phyloP scores from a whole-genome alignment of 2,888 invertebrate genomes.

The Biston betularia region DNA sequence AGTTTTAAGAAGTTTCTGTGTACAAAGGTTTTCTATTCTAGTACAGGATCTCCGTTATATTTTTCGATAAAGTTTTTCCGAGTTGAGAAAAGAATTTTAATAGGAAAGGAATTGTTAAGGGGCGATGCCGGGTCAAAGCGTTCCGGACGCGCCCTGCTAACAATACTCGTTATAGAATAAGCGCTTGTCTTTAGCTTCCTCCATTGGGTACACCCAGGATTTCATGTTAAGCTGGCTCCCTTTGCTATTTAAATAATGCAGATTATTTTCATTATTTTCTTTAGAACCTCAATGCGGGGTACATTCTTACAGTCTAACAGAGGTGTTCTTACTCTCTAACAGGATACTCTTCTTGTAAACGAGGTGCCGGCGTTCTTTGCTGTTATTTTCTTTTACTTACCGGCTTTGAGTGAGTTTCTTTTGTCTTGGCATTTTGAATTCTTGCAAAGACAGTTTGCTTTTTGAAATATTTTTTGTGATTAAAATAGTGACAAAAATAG shows the following conservation, averaged over 20 bases:
- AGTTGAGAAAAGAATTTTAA: constrained; percentile 78
- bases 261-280: constrained; percentile 52
- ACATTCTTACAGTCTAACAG: constrained; percentile 38
- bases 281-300: constrained; percentile 38
- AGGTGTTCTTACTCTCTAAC: constrained; percentile 28
- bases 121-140: constrained; percentile 69
- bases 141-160: constrained; percentile 59
- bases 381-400: constrained; percentile 29
- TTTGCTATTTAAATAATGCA: constrained; percentile 63
- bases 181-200: constrained; percentile 60
- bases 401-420: constrained; percentile 11
- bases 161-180: constrained; percentile 65
- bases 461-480: not conserved
- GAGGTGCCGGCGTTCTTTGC: constrained; percentile 23
- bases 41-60: constrained; percentile 51
- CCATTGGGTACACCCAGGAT: constrained; percentile 55
- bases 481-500: not conserved
- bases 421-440: constrained; percentile 17
- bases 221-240: constrained; percentile 59
- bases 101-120: constrained; percentile 73
- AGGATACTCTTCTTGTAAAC: constrained; percentile 41
- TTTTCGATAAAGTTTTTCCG: constrained; percentile 65
- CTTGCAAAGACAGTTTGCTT: not conserved
- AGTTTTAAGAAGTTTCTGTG: constrained; percentile 19
- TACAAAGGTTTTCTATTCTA: constrained; percentile 45